Evolutionary conservation across 2,888 invertebrate species (phyloP), one percentile per base, ranked within the genome.

Genomic region (Drosophila macrothrix): DNA sequence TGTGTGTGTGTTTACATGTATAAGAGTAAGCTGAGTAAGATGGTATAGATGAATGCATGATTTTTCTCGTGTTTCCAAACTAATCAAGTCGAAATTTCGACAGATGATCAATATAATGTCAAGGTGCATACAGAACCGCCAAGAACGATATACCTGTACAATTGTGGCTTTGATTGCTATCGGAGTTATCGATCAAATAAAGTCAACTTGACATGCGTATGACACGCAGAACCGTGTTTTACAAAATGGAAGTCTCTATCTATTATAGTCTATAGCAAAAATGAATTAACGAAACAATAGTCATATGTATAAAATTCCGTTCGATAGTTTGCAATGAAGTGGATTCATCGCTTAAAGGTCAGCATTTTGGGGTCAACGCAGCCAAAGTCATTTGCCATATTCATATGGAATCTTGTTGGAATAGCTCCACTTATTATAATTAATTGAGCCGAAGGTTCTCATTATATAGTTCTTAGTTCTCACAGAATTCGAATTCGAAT

Each of bases 391-490:
- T 22, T 52, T 43, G 33, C n/a, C 50, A 75, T 76, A 73, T 67
- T 28, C 73, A 73, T 65, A 63, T 59, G 35, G 66, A 66, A 66
- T 78, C 79, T 78, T 49, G 59, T 39, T 25, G 33, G 54, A 50
- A 35, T 70, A 61, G 53, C 69, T 77, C 60, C 35, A 55, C 62
- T 70, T 74, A 77, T 70, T 77, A 59, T 74, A 77, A 77, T 78
- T 77, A 65, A 50, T 33, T 35, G 60, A 39, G 14, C 7, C 61
- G 79, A 77, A 77, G 77, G 77, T 78, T 74, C 59, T 54, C 41
- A 39, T 41, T 75, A 60, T 58, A 68, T 28, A 35, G 46, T 59
- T 59, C 59, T 60, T 49, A 19, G 25, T 35, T 67, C 67, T 71
- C 64, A 46, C 54, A 71, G 54, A 72, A 49, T 58, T 73, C 67